These are phyloP conservation scores for Atlantisia rogersi DNA, from an alignment of 2,113 vertebrate genomes.

Conservation along the genomic window DNA sequence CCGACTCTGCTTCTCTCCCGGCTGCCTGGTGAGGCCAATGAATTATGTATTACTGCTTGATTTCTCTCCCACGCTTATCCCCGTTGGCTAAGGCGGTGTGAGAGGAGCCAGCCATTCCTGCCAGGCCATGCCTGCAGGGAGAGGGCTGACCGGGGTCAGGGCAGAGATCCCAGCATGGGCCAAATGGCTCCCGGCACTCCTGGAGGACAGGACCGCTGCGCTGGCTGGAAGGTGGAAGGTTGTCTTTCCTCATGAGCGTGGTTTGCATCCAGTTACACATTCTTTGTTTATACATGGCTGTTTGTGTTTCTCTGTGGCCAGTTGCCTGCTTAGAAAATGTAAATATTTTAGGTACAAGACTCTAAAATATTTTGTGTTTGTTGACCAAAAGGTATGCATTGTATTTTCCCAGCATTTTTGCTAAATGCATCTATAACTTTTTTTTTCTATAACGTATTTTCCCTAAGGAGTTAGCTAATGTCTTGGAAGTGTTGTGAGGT, in stretches of 20 bases:
- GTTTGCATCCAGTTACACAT: neutral
- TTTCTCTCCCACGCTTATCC: rapidly evolving
- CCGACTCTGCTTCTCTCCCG: neutral
- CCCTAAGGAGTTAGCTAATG: conserved; percentile 61
- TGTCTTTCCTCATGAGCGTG: neutral
- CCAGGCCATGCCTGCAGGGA: rapidly evolving
- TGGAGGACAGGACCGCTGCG: rapidly evolving
- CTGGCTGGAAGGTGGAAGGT: too few species aligned
- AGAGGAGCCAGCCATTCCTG: rapidly evolving
- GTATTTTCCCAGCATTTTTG: conserved; percentile 18
- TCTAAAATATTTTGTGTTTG: neutral
- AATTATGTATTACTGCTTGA: neutral
- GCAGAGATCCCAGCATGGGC: rapidly evolving
- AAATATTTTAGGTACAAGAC: conserved; percentile 17
- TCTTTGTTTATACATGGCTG: neutral
- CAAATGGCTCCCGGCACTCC: rapidly evolving
- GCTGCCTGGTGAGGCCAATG: neutral
- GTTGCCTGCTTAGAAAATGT: neutral
- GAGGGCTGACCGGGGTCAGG: rapidly evolving
- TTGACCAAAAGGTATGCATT: neutral
- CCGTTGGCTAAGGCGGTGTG: rapidly evolving
- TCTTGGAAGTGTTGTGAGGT: conserved; percentile 33
- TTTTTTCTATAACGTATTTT: conserved; percentile 2
- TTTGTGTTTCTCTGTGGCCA: neutral
- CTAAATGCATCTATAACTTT: neutral